Conservation (phyloP, 92 coral and sea anemone species). For the Heliopora coerulea region DNA sequence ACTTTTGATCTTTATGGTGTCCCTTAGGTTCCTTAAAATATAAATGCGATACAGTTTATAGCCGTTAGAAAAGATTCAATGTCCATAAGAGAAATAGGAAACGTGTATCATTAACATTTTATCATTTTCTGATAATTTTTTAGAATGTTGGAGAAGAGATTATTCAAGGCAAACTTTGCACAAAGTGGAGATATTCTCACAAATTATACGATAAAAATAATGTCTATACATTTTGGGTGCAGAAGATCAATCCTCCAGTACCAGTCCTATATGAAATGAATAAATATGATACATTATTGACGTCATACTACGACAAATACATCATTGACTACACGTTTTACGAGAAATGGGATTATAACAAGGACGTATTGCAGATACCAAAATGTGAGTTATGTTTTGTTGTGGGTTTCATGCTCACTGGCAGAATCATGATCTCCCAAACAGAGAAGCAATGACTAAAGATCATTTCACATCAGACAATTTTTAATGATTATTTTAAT, state of each 20-base stretch:
- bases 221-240: conserved; percentile 74
- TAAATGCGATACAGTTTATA: too few relatives aligned
- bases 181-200: conserved; percentile 56
- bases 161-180: conserved; percentile 77
- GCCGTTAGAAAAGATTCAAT: too few relatives aligned
- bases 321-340: conserved; percentile 75
- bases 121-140: too few relatives aligned
- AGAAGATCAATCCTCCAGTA: conserved; percentile 68
- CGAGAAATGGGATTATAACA: conserved; percentile 81
- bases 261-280: conserved; percentile 88
- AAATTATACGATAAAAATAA: conserved; percentile 65
- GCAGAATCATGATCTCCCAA: too few relatives aligned
- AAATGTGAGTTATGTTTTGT: conserved; percentile 50
- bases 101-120: too few relatives aligned
- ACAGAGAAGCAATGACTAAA: too few relatives aligned
- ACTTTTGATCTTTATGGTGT: too few relatives aligned
- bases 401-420: background rate
- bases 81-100: too few relatives aligned
- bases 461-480: too few relatives aligned
- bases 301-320: conserved; percentile 85
- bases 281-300: conserved; percentile 81
- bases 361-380: conserved; percentile 75
- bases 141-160: conserved; percentile 72
- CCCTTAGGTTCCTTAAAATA: too few relatives aligned
- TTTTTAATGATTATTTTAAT: too few relatives aligned